Evolutionary conservation across 2,113 vertebrate species (phyloP).

Genomic region (Anguilla rostrata): DNA sequence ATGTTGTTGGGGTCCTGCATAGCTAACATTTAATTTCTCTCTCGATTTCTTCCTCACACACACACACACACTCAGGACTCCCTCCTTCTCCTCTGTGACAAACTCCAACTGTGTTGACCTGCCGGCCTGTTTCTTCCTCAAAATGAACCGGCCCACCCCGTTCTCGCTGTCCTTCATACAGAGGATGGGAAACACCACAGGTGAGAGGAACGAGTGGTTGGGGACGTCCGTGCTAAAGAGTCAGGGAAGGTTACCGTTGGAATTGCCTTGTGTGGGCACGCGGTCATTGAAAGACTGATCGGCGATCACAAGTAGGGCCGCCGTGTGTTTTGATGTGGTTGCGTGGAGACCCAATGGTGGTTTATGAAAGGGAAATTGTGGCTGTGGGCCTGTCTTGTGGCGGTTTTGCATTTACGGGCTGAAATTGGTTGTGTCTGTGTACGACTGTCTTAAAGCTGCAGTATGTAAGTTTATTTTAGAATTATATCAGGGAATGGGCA

Average conservation of each 20-base stretch:
- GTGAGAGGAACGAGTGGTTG: conserved; percentile 55
- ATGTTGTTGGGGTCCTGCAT: too few species aligned
- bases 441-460: not conserved
- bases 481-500: too few species aligned
- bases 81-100: conserved; percentile 89
- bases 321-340: not conserved
- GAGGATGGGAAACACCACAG: conserved; percentile 85
- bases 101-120: conserved; percentile 96
- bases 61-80: conserved; percentile 75
- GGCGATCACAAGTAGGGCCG: not conserved
- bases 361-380: not conserved
- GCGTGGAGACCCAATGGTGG: not conserved
- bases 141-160: conserved; percentile 88
- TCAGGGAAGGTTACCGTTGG: too few species aligned
- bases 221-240: not conserved
- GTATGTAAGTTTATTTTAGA: too few species aligned
- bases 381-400: not conserved
- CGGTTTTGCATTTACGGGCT: not conserved
- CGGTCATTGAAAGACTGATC: too few species aligned
- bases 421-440: not conserved
- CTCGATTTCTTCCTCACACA: not conserved
- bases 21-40: not conserved
- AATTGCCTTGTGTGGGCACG: too few species aligned
- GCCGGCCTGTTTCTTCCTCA: conserved; percentile 96
- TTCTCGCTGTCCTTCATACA: conserved; percentile 91